phyloP scores from a whole-genome alignment of 2,113 vertebrate species.

The Neolamprologus variostigma region DNA sequence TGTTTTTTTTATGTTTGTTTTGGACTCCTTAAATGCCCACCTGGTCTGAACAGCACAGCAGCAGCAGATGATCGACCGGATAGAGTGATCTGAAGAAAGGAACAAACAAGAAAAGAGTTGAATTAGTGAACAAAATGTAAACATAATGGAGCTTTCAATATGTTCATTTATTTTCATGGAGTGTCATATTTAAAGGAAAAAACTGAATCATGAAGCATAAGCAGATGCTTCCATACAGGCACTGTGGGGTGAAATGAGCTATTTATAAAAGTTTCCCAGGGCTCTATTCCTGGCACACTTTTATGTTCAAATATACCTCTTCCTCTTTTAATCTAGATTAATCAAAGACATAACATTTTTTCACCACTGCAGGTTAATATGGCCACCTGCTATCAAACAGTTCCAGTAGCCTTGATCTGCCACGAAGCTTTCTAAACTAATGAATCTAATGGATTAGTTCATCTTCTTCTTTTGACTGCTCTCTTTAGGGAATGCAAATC shows the following conservation, averaged over 20 bases:
- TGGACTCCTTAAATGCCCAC: not conserved
- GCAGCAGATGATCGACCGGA: conserved; percentile 36
- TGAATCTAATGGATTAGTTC: not conserved
- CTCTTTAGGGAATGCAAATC: not conserved
- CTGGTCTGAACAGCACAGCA: conserved; percentile 46
- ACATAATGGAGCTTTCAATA: rapidly evolving
- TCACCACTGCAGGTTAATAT: not conserved
- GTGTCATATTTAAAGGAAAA: not conserved
- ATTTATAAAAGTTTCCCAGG: not conserved
- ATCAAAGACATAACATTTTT: not conserved
- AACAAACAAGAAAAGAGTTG: not conserved
- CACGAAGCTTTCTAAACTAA: not conserved
- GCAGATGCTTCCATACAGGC: not conserved
- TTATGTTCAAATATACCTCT: not conserved
- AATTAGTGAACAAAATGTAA: not conserved
- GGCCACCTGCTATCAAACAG: not conserved
- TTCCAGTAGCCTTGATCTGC: not conserved
- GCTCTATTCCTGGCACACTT: not conserved
- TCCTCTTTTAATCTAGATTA: not conserved
- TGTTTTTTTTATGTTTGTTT: not conserved
- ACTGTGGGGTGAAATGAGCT: not conserved
- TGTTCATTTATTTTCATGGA: not conserved
- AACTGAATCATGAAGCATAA: rapidly evolving
- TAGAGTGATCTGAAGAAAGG: conserved; percentile 32
- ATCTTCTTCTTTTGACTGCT: not conserved